Base-by-base conservation (phyloP, 2,888 invertebrate genomes). In the Pseudolycoriella hygida region DNA sequence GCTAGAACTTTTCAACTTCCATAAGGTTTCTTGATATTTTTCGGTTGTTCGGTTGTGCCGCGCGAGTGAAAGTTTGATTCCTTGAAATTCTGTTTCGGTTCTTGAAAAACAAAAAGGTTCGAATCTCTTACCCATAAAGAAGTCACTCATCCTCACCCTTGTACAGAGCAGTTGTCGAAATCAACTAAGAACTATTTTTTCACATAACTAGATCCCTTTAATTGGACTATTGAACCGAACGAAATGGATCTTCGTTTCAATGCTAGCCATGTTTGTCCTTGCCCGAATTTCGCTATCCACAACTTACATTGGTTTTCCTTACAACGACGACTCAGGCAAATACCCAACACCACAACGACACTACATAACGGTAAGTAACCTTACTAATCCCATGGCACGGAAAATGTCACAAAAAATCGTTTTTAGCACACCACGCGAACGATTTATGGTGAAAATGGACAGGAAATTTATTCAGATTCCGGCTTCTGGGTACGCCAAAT, bases 221-320 rank as follows among this genome's bases (percentile, higher is more conserved):
- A 52, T 60, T 14, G 54, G 56, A 37, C 50, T 62, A 6, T 50
- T 62, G 2, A 55, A 55, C 47, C 54, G 52, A 46, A 53, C 53
- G 38, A 54, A 52, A 44, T 52, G 53, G 15, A 51, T 59, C 37
- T 47, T 61, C 20, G 46, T 55, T 3, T 48, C 54, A 11, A 40
- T 61, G 25, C 51, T 56, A 32, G 51, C 54, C 10, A 50, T 58
- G 14, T 57, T 55, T 46, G 41, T 59, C 8, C 49, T 58, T 15
- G 56, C 60, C 17, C 49, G 59, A 32, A 57, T 56, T 46, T 52
- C 58, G 15, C 51, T 60, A 12, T 59, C 67, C 2, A 53, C 53
- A 17, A 56, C 58, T 18, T 59, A 66, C 3, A 54, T 71, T 18
- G 73, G 74, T 4, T 71, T 72, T 53, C 74, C 75, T 1, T 76